These are phyloP conservation scores for Mizuhopecten yessoensis DNA, from an alignment of 1,140 invertebrate genomes.

Conservation along the genomic window DNA sequence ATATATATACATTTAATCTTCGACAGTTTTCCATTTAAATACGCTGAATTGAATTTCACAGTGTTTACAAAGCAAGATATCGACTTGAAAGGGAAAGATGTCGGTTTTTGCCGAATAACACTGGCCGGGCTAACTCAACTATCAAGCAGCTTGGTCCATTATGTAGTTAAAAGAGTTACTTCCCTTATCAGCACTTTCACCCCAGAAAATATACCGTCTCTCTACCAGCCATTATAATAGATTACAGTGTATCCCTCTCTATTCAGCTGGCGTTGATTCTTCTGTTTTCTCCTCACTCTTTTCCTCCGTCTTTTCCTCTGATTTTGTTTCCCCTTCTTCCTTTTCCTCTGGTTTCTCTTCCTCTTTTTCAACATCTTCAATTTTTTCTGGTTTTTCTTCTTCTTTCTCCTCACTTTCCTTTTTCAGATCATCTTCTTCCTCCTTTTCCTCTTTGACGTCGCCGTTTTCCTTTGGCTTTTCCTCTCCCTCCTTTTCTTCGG, in stretches of 20 bases:
- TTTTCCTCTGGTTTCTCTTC: conserved; percentile 56
- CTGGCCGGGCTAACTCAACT: conserved; percentile 18
- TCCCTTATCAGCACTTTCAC: conserved; percentile 5
- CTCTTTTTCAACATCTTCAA: conserved; percentile 63
- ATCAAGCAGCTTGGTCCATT: conserved; percentile 25
- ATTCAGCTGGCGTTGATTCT: conserved; percentile 30
- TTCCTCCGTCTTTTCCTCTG: conserved; percentile 54
- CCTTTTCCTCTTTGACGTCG: conserved; percentile 67
- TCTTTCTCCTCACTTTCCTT: conserved; percentile 57
- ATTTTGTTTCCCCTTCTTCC: conserved; percentile 50
- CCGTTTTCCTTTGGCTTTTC: conserved; percentile 70
- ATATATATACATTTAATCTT: neutral
- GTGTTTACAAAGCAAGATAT: conserved; percentile 4
- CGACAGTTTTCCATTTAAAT: neutral
- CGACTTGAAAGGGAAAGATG: conserved; percentile 37
- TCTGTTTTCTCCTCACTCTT: conserved; percentile 52
- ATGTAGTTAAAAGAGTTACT: neutral
- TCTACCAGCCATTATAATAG: neutral
- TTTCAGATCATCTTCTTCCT: conserved; percentile 63
- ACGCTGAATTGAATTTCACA: neutral
- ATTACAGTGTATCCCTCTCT: neutral
- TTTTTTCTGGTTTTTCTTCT: conserved; percentile 61
- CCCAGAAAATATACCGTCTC: conserved; percentile 32
- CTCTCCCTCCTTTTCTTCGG: conserved; percentile 60
- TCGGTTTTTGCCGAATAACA: conserved; percentile 17